These are phyloP conservation scores for Dipus sagitta DNA, from an alignment of 2,797 vertebrate species.

Conservation along the genomic window DNA sequence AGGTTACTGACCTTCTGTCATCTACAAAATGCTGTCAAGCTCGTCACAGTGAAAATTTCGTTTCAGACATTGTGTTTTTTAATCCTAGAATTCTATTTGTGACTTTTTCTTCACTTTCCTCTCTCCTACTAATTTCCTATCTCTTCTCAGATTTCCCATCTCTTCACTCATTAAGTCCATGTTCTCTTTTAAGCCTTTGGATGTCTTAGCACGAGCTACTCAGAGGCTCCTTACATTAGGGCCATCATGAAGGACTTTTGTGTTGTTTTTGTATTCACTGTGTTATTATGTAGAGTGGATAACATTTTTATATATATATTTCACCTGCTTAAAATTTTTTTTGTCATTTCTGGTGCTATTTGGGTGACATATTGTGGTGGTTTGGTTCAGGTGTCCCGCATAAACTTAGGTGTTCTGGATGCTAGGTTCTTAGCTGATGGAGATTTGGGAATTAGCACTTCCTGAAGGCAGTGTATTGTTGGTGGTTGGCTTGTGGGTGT, in stretches of 20 bases:
- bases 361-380: not conserved
- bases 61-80: conserved; percentile 11
- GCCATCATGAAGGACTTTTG: not conserved
- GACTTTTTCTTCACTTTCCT: no score
- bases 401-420: no score
- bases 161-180: not conserved
- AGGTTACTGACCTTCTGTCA: not conserved
- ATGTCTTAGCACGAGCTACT: not conserved
- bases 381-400: no score
- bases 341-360: not conserved
- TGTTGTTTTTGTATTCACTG: not conserved
- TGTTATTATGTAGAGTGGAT: not conserved
- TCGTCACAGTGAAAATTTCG: conserved; percentile 38
- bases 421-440: no score
- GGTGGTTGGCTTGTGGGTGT: no score
- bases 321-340: not conserved
- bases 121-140: not conserved
- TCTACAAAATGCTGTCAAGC: not conserved
- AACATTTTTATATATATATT: not conserved
- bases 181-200: conserved; percentile 23
- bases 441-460: no score
- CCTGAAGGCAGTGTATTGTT: no score
- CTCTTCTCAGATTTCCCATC: not conserved
- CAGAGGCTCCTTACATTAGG: not conserved
- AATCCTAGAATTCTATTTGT: not conserved